These are phyloP conservation scores for Pseudopipra pipra DNA, from an alignment of 2,113 vertebrate genomes.

Conservation along the genomic window DNA sequence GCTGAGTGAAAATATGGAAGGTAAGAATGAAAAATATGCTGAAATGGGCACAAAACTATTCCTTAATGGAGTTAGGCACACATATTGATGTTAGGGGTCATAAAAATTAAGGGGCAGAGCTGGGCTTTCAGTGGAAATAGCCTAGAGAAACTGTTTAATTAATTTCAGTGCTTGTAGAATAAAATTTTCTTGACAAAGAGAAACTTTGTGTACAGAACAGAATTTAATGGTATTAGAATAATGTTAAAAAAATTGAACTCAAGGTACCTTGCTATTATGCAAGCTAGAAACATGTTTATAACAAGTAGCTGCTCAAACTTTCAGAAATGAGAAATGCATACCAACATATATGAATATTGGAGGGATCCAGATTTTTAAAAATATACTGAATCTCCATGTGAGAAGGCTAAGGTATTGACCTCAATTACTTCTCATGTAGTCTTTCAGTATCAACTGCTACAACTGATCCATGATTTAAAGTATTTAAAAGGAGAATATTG, in stretches of 20 bases:
- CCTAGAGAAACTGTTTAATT: neutral
- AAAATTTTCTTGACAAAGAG: neutral
- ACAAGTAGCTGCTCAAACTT: neutral
- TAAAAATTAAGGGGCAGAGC: neutral
- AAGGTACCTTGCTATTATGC: neutral
- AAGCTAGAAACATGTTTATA: neutral
- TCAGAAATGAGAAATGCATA: neutral
- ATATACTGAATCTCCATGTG: neutral
- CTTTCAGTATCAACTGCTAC: neutral
- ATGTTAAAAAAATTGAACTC: neutral
- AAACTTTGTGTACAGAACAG: neutral
- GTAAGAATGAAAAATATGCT: neutral
- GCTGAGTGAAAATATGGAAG: neutral
- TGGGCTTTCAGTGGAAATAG: neutral
- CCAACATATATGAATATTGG: neutral
- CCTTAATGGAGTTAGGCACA: neutral
- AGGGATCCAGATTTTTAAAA: neutral
- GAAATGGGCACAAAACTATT: neutral
- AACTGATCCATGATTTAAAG: neutral
- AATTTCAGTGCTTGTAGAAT: neutral
- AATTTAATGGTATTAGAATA: neutral
- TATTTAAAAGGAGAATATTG: neutral
- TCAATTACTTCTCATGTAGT: neutral
- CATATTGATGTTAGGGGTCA: neutral
- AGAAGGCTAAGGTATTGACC: neutral